Percentiles rank a stretch among this genome's conserved stretches.
phyloP scores from a whole-genome alignment of 2,113 vertebrate species.

The Melierax canorus region DNA sequence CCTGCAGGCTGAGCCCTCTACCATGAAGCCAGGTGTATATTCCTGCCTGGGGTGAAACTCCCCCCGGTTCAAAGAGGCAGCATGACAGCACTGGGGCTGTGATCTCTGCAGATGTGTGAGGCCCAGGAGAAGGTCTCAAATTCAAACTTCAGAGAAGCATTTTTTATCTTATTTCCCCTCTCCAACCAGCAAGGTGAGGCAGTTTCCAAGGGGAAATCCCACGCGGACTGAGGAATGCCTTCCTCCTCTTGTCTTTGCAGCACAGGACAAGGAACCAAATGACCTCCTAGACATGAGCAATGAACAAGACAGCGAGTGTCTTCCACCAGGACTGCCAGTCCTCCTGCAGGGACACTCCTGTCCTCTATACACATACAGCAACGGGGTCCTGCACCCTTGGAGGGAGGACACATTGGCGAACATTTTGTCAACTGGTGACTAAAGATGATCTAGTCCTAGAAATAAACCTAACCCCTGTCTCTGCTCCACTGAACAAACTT shows the following conservation, averaged over 20 bases:
- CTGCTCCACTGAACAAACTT: background rate
- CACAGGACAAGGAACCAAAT: background rate
- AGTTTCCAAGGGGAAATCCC: background rate
- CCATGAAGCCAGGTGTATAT: background rate
- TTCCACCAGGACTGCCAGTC: background rate
- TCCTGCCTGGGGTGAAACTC: background rate
- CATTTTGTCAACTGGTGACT: background rate
- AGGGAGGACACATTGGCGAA: background rate
- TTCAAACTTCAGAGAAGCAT: background rate
- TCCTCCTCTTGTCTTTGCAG: background rate
- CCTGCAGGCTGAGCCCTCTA: background rate
- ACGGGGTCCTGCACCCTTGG: fast-evolving
- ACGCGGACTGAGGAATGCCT: fast-evolving
- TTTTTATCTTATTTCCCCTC: background rate
- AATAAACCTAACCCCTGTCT: background rate
- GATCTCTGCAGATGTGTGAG: background rate
- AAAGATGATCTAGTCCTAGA: background rate
- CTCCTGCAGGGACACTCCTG: background rate
- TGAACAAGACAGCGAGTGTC: fast-evolving
- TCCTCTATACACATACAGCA: background rate
- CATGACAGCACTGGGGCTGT: background rate
- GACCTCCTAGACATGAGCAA: background rate
- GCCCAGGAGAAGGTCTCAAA: background rate
- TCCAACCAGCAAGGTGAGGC: background rate
- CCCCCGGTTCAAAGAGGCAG: background rate